phyloP scores from a whole-genome alignment of 2,888 invertebrate species.

The Lithophane ornitopus region DNA sequence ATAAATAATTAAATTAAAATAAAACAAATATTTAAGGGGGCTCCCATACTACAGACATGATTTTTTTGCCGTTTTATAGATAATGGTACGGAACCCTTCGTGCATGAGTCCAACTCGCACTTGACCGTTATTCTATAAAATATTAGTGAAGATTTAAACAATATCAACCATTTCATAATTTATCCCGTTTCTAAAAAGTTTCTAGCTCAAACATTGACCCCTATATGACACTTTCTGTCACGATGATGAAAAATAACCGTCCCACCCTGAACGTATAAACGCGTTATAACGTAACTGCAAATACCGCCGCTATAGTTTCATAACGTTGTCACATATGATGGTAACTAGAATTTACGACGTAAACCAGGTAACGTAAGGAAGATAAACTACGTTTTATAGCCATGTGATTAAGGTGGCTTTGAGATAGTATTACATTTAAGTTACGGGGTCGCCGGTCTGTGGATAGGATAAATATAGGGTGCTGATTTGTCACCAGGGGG shows the following conservation, averaged over 20 bases:
- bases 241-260: conserved; percentile 12
- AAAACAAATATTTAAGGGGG: too few relatives aligned
- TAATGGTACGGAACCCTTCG: too few relatives aligned
- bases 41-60: too few relatives aligned
- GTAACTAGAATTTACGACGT: conserved; percentile 54
- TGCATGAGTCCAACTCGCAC: too few relatives aligned
- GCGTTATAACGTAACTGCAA: conserved; percentile 24
- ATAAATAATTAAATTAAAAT: too few relatives aligned
- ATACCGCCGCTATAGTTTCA: conserved; percentile 43
- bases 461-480: neutral
- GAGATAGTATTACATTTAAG: conserved; percentile 30
- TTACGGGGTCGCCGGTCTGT: neutral
- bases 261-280: neutral
- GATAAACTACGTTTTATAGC: conserved; percentile 57
- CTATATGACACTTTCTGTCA: neutral
- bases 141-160: too few relatives aligned
- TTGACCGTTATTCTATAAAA: too few relatives aligned
- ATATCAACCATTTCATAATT: neutral
- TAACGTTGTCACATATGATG: conserved; percentile 45
- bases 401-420: conserved; percentile 41
- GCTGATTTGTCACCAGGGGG: neutral
- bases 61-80: too few relatives aligned
- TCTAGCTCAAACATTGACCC: neutral
- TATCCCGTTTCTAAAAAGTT: too few relatives aligned
- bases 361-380: conserved; percentile 45